A percentile compares a stretch with the other conserved stretches of the same genome.
These are phyloP conservation scores for Labrus mixtus DNA, from an alignment of 2,113 vertebrate genomes.

Conservation along the genomic window DNA sequence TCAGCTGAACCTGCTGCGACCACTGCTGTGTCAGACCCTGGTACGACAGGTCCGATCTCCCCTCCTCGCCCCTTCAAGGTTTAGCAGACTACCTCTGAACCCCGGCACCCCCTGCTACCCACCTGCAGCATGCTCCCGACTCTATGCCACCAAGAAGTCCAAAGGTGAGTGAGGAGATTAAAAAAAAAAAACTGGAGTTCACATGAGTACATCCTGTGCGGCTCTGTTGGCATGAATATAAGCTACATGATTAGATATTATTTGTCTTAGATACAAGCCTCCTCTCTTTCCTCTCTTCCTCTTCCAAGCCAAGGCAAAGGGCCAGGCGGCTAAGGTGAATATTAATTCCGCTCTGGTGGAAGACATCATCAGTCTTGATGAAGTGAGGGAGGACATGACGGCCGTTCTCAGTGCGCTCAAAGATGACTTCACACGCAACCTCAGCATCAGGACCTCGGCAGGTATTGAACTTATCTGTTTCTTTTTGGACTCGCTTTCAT, in stretches of 20 bases:
- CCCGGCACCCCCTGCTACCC: conserved; percentile 18
- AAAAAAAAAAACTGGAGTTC: not conserved
- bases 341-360: conserved; percentile 91
- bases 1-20: conserved; percentile 77
- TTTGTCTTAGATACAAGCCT: conserved; percentile 40
- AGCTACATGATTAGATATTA: conserved; percentile 10
- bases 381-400: conserved; percentile 88
- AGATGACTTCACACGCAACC: conserved; percentile 92
- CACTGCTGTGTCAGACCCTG: conserved; percentile 70
- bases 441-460: conserved; percentile 91
- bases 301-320: conserved; percentile 90
- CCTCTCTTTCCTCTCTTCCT: conserved; percentile 20
- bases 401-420: conserved; percentile 87
- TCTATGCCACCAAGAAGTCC: conserved; percentile 93
- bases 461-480: conserved; percentile 77
- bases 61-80: not conserved
- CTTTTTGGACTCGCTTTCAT: not conserved
- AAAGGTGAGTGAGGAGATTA: conserved; percentile 79
- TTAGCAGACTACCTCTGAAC: conserved; percentile 10
- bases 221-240: conserved; percentile 11
- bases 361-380: conserved; percentile 91
- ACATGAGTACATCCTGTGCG: not conserved
- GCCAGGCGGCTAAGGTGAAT: conserved; percentile 88
- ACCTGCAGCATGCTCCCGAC: conserved; percentile 68
- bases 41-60: conserved; percentile 37